These are phyloP conservation scores for Gobius niger DNA, from an alignment of 2,113 vertebrate genomes.

Conservation along the genomic window DNA sequence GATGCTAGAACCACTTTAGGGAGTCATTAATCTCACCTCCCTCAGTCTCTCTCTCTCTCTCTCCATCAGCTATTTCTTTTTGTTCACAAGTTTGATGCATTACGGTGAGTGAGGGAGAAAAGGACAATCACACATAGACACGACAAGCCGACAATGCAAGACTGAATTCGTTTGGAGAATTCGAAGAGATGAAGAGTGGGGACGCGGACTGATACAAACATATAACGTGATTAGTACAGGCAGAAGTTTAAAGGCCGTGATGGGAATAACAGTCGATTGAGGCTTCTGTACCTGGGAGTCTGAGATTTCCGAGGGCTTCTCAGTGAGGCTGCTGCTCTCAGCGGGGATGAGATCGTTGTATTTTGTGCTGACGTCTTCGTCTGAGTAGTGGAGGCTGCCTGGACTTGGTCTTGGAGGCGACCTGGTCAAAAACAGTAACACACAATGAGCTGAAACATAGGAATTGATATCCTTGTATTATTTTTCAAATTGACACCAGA, in stretches of 20 bases:
- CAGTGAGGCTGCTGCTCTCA: conserved; percentile 95
- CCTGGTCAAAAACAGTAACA: conserved; percentile 59
- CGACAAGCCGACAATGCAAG: conserved; percentile 30
- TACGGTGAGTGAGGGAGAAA: conserved; percentile 28
- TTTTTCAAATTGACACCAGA: no score
- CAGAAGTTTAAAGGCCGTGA: conserved; percentile 5
- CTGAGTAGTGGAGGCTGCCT: conserved; percentile 93
- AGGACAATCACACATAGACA: conserved; percentile 17
- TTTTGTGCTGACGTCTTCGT: conserved; percentile 93
- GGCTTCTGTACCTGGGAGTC: conserved; percentile 89
- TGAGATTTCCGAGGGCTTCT: conserved; percentile 94
- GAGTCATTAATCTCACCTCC: conserved; percentile 45
- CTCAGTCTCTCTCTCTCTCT: conserved; percentile 8
- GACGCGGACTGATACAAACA: conserved; percentile 33
- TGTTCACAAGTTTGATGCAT: conserved; percentile 12
- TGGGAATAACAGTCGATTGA: background rate
- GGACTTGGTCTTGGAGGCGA: conserved; percentile 95
- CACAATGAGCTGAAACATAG: no score
- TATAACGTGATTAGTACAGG: conserved; percentile 22
- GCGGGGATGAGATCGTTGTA: conserved; percentile 96
- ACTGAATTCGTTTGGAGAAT: conserved; percentile 53
- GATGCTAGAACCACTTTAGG: conserved; percentile 32
- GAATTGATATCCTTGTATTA: no score
- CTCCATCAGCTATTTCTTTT: background rate
- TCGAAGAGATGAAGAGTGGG: conserved; percentile 38